These are phyloP conservation scores for Cosmia pyralina DNA, from an alignment of 2,888 invertebrate species.

Conservation along the genomic window DNA sequence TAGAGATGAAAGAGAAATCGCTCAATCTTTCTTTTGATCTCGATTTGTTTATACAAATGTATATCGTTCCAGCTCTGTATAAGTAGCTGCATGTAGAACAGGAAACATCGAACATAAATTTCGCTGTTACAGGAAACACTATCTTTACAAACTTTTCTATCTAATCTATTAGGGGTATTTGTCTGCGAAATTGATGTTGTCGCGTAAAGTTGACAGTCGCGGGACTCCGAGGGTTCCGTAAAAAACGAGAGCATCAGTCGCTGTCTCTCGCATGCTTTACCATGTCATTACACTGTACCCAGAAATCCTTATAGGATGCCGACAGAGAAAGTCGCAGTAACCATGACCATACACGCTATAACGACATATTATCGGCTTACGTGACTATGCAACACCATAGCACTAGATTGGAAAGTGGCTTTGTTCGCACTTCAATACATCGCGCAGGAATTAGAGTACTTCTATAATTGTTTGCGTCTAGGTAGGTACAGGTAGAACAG, in stretches of 20 bases:
- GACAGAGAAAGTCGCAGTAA: constrained; percentile 51
- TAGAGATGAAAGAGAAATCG: constrained; percentile 30
- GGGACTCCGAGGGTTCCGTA: constrained; percentile 47
- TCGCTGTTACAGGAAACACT: constrained; percentile 62
- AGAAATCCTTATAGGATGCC: constrained; percentile 30
- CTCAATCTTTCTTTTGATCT: constrained; percentile 50
- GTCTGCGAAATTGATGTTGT: constrained; percentile 64
- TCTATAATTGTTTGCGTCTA: constrained; percentile 38
- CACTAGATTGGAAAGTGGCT: constrained; percentile 54
- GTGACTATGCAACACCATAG: constrained; percentile 43
- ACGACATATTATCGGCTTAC: constrained; percentile 29
- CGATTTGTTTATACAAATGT: constrained; percentile 41
- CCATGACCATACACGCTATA: constrained; percentile 20
- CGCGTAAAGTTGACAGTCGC: constrained; percentile 58
- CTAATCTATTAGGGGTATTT: constrained; percentile 66
- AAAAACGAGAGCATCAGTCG: constrained; percentile 71
- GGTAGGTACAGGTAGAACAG: constrained; percentile 23
- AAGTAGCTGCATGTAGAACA: constrained; percentile 52
- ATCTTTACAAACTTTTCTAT: constrained; percentile 65
- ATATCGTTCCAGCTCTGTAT: constrained; percentile 39
- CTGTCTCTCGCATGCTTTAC: constrained; percentile 67
- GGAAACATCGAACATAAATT: constrained; percentile 66
- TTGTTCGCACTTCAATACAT: constrained; percentile 19
- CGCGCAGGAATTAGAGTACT: constrained; percentile 18
- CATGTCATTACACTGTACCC: constrained; percentile 29